Percentiles rank a stretch among this genome's conserved stretches.
phyloP scores from a whole-genome alignment of 1,140 invertebrate genomes.

The Trichonephila clavata region DNA sequence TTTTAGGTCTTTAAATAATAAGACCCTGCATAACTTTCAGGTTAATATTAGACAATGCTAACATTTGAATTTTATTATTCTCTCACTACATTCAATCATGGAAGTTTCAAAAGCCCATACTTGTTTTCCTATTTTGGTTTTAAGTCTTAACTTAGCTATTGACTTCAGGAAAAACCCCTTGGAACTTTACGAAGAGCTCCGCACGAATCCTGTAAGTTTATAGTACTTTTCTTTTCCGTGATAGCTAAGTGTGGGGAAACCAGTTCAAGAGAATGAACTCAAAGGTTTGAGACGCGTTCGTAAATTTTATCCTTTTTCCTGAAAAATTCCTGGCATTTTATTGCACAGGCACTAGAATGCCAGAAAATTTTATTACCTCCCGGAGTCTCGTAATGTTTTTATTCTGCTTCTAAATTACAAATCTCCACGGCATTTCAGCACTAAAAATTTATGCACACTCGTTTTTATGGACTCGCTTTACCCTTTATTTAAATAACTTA shows the following conservation, averaged over 20 bases:
- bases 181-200: background rate
- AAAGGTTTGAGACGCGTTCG: background rate
- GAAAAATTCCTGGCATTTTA: slow-evolving; percentile 15
- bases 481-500: slow-evolving; percentile 21
- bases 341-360: slow-evolving; percentile 6
- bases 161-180: background rate
- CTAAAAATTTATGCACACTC: slow-evolving; percentile 38
- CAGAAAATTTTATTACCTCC: slow-evolving; percentile 31
- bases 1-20: no score
- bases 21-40: no score
- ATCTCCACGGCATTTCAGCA: slow-evolving; percentile 25
- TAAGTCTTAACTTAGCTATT: background rate
- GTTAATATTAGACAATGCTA: no score
- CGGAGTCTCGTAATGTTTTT: slow-evolving; percentile 32
- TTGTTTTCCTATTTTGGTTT: background rate
- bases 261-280: background rate
- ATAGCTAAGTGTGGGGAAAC: background rate
- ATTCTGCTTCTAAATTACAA: slow-evolving; percentile 26
- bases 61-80: no score
- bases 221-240: background rate
- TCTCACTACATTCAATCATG: no score
- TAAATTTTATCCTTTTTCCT: slow-evolving; percentile 32
- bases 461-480: slow-evolving; percentile 23
- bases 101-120: background rate
- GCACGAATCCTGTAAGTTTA: background rate